phyloP scores from a whole-genome alignment of 2,797 vertebrate species.

The Pachyuromys duprasi region DNA sequence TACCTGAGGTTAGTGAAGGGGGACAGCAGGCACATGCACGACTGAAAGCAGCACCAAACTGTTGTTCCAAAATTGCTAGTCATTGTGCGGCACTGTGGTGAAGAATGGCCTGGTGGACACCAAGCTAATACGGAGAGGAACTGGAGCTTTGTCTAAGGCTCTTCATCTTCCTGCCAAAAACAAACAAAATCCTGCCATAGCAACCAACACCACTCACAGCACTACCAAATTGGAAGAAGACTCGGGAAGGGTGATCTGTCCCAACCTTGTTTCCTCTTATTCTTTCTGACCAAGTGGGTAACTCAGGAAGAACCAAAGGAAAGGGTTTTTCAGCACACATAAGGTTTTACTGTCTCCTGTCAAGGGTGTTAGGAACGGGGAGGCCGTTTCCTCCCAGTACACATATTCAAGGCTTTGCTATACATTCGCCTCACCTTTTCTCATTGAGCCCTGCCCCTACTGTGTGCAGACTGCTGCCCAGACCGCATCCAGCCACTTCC shows the following conservation, averaged over 20 bases:
- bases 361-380: not conserved
- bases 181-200: not conserved
- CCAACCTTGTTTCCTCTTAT: not conserved
- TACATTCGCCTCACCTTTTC: not conserved
- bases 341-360: not conserved
- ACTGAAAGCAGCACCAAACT: not conserved
- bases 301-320: not conserved
- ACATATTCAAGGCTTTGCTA: not conserved
- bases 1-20: not conserved
- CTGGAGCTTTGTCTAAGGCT: not conserved
- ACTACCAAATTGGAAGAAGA: not conserved
- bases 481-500: not conserved
- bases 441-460: not conserved
- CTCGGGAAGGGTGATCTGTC: not conserved
- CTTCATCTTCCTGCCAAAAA: not conserved
- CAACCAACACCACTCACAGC: rapidly evolving
- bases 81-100: no score
- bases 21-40: not conserved
- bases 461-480: rapidly evolving
- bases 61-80: no score
- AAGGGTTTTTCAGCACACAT: not conserved
- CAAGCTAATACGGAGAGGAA: not conserved
- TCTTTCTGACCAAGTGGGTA: not conserved
- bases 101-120: not conserved
- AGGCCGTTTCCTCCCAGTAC: not conserved